Percentiles rank a stretch among this genome's conserved stretches.
phyloP scores from a whole-genome alignment of 2,113 vertebrate genomes.

The Hylia prasina region DNA sequence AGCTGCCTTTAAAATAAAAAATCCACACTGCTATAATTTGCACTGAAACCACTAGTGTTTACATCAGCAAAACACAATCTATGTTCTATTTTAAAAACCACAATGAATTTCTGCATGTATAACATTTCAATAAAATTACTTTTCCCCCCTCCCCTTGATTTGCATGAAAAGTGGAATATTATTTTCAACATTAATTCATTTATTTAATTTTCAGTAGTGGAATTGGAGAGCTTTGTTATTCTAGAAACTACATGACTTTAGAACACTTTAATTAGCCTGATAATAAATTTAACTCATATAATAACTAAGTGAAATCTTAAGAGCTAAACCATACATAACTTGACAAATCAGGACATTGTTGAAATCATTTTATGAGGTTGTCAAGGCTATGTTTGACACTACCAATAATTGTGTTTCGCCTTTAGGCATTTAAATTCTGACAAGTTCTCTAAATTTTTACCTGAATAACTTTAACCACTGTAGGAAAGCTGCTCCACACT shows the following conservation, averaged over 20 bases:
- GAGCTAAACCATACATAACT: neutral
- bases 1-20: neutral
- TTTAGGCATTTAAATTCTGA: neutral
- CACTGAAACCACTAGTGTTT: neutral
- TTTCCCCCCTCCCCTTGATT: neutral
- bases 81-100: neutral
- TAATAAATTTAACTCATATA: neutral
- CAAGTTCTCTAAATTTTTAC: neutral
- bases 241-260: neutral
- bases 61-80: neutral
- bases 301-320: neutral
- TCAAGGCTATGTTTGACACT: neutral
- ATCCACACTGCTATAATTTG: neutral
- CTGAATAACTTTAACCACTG: neutral
- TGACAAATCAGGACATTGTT: neutral
- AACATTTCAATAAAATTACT: neutral
- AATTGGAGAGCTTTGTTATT: neutral
- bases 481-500: neutral
- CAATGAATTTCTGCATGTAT: neutral
- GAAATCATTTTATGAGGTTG: neutral
- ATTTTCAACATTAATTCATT: neutral
- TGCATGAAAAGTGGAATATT: neutral
- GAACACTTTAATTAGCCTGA: neutral
- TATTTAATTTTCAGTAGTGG: neutral
- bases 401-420: neutral